Conservation (phyloP, 2,113 vertebrate species). For the Bufo bufo region DNA sequence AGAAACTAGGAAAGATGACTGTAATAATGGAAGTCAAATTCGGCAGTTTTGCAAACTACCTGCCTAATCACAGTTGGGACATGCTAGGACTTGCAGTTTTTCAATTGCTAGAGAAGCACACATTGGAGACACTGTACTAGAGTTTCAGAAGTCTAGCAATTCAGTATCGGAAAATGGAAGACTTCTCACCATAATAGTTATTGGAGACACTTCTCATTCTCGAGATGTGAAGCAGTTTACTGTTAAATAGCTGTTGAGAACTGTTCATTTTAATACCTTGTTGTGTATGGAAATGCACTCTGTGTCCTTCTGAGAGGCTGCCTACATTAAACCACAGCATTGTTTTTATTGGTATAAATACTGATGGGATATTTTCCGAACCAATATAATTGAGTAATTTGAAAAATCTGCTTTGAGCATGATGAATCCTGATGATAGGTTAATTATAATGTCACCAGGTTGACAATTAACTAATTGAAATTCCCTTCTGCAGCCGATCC, state of each 20-base stretch:
- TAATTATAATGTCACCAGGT: conserved; percentile 71
- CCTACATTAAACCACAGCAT: conserved; percentile 13
- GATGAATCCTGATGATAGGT: conserved; percentile 69
- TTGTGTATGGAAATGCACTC: neutral
- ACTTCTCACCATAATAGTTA: neutral
- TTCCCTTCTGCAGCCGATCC: conserved; percentile 65
- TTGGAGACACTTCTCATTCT: neutral
- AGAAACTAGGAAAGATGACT: no score
- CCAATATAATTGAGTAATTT: conserved; percentile 66
- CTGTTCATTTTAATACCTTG: neutral
- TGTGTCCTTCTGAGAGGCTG: neutral
- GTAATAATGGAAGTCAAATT: no score
- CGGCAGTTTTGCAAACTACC: no score
- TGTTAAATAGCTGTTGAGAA: neutral
- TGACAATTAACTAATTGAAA: conserved; percentile 73
- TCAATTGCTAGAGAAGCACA: neutral
- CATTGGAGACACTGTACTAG: neutral
- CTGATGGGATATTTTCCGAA: conserved; percentile 56
- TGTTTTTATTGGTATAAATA: conserved; percentile 56
- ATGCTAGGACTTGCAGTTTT: neutral
- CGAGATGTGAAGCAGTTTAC: neutral
- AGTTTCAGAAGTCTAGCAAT: neutral
- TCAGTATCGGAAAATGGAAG: neutral
- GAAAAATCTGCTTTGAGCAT: conserved; percentile 68
- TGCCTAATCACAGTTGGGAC: no score